Evolutionary conservation across 92 coral and sea anemone genomes (phyloP).

Genomic region (Desmophyllum pertusum): DNA sequence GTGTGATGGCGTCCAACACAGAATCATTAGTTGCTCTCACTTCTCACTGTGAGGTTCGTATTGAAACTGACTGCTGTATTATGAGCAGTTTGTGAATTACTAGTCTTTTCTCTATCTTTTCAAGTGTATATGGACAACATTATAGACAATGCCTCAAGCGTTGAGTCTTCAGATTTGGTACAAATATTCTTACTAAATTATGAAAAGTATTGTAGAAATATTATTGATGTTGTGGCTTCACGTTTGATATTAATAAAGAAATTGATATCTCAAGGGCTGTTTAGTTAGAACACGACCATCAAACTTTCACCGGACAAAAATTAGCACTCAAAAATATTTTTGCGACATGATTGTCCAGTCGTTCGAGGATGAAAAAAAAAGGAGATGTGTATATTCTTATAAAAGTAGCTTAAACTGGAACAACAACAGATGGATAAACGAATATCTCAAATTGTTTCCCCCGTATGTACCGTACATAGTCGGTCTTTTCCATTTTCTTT

Average conservation of each 20-base stretch:
- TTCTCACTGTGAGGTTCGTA: neutral
- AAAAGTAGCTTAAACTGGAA: neutral
- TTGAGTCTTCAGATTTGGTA: neutral
- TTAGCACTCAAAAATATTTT: neutral
- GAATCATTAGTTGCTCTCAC: neutral
- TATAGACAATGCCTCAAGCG: neutral
- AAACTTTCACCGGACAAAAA: neutral
- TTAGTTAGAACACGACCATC: neutral
- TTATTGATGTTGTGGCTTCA: neutral
- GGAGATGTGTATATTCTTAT: neutral
- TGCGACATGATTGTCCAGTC: neutral
- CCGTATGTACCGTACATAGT: neutral
- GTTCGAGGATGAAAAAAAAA: neutral
- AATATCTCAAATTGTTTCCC: neutral
- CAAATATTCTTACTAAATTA: neutral
- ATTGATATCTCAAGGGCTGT: neutral
- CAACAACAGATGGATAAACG: neutral
- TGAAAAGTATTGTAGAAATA: neutral
- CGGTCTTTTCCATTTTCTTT: neutral
- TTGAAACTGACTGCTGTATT: neutral
- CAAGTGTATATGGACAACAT: neutral
- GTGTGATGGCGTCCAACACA: neutral
- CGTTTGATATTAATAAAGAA: neutral
- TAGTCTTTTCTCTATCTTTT: neutral
- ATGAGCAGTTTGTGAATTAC: neutral